These are phyloP conservation scores for Philypnodon macrostomus DNA, from an alignment of 2,797 vertebrate species.

Conservation along the genomic window DNA sequence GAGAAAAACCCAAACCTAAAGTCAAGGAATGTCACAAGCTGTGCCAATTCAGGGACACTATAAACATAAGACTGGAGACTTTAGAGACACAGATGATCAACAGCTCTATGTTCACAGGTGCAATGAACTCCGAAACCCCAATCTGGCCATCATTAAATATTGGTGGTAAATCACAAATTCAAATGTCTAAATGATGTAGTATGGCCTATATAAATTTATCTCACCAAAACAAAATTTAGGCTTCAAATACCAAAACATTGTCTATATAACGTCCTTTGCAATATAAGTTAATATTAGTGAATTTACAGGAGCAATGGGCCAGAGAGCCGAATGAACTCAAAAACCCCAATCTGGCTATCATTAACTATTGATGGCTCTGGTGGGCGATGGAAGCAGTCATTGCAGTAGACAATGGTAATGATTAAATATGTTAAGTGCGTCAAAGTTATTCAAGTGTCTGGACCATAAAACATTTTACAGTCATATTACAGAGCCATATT, in stretches of 20 bases:
- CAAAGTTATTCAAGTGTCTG: conserved; percentile 3
- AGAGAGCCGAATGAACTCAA: background rate
- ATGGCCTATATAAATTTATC: too few relatives aligned
- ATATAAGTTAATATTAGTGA: too few relatives aligned
- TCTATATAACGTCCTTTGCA: too few relatives aligned
- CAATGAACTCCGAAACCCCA: conserved; percentile 7
- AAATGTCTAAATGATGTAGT: too few relatives aligned
- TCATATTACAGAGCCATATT: too few relatives aligned
- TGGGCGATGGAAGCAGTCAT: conserved; percentile 1
- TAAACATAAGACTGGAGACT: background rate
- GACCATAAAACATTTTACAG: too few relatives aligned
- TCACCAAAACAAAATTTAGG: too few relatives aligned
- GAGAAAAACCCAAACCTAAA: conserved; percentile 7
- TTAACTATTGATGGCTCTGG: conserved; percentile 27
- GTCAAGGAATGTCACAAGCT: background rate
- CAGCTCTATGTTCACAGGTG: background rate
- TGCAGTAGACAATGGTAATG: conserved; percentile 27
- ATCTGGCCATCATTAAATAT: conserved; percentile 32
- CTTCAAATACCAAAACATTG: too few relatives aligned
- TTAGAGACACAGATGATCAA: background rate
- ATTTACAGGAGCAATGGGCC: background rate
- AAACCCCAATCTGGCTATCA: conserved; percentile 13
- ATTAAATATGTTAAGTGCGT: conserved; percentile 31
- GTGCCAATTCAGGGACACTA: background rate
- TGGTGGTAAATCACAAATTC: too few relatives aligned